Percentiles rank a stretch among this genome's conserved stretches.
phyloP scores from a whole-genome alignment of 2,797 vertebrate species.

The Rallus crepitans region DNA sequence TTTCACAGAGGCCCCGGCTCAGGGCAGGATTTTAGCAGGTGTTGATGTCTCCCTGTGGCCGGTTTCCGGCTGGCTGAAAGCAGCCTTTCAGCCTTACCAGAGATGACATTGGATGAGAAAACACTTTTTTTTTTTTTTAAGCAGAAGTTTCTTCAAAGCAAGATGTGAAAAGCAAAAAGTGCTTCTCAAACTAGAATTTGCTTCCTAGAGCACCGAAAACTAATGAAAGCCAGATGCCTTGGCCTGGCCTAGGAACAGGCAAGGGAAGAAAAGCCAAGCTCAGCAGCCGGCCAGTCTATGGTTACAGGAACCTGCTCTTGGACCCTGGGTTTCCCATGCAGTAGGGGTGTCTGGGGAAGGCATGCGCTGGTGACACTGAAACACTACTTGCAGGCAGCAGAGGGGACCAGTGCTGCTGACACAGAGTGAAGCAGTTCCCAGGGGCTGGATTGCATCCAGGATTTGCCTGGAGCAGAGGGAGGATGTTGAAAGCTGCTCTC shows the following conservation, averaged over 20 bases:
- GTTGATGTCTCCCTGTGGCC: conserved; percentile 18
- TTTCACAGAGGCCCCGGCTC: neutral
- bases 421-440: neutral
- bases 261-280: conserved; percentile 4
- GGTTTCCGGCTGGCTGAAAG: conserved; percentile 41
- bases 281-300: neutral
- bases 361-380: neutral
- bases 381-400: neutral
- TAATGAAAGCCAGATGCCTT: conserved; percentile 58
- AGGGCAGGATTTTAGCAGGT: conserved; percentile 46
- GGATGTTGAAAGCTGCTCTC: neutral
- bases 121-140: conserved; percentile 10
- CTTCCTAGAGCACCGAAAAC: neutral
- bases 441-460: neutral
- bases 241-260: neutral
- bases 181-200: neutral
- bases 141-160: conserved; percentile 48
- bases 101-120: conserved; percentile 44
- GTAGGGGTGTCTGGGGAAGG: neutral
- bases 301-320: neutral
- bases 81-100: neutral
- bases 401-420: neutral
- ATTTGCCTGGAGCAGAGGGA: neutral
- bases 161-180: neutral
- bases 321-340: neutral